Percentiles rank a stretch among this genome's conserved stretches.
phyloP scores from a whole-genome alignment of 2,113 vertebrate species.

The Grammomys dolichurus region DNA sequence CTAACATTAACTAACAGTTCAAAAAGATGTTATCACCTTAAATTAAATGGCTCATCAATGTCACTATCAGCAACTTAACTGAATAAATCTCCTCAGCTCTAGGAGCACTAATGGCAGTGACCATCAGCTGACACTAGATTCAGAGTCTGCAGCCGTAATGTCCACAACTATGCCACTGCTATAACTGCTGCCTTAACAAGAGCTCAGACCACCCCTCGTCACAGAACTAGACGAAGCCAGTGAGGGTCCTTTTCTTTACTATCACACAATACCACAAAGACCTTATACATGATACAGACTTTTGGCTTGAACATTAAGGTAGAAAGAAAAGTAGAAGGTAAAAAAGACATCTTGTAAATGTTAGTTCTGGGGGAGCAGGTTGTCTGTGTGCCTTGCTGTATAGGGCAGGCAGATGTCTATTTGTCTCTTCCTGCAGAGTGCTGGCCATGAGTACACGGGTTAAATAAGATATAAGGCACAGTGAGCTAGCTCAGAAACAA shows the following conservation, averaged over 20 bases:
- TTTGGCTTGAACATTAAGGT: neutral
- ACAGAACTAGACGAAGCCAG: neutral
- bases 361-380: neutral
- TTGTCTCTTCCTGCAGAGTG: neutral
- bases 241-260: neutral
- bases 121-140: slow-evolving; percentile 14
- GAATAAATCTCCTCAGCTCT: neutral
- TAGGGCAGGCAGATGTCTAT: neutral
- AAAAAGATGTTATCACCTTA: slow-evolving; percentile 32
- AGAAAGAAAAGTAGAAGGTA: neutral
- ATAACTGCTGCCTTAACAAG: neutral
- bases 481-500: neutral
- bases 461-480: neutral
- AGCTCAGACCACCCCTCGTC: neutral
- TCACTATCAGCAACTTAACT: neutral
- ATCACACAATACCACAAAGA: neutral
- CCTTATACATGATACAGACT: neutral
- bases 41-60: slow-evolving; percentile 30
- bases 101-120: neutral
- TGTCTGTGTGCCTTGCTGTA: neutral
- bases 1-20: slow-evolving; percentile 34
- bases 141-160: slow-evolving; percentile 1
- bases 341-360: slow-evolving; percentile 22
- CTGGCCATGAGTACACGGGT: neutral
- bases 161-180: neutral